Conservation (phyloP, 2,797 vertebrate genomes). For the Odontamblyopus rebecca region DNA sequence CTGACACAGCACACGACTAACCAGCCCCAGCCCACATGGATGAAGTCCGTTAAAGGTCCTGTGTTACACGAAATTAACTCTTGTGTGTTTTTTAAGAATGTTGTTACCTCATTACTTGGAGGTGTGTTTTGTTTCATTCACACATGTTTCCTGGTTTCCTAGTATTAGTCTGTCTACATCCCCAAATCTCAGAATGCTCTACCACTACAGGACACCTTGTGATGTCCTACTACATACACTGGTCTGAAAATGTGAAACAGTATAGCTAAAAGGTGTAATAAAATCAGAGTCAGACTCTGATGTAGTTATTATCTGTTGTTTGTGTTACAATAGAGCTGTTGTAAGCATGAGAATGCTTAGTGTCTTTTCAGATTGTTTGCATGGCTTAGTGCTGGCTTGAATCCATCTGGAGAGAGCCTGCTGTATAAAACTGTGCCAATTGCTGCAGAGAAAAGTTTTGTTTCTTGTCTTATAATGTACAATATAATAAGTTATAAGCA, state of each 20-base stretch:
- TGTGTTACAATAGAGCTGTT: constrained; percentile 1
- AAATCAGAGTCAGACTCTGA: background rate
- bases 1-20: background rate
- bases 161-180: no score
- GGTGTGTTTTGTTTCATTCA: no score
- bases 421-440: background rate
- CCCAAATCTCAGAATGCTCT: no score
- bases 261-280: background rate
- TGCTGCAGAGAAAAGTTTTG: background rate
- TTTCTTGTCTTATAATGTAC: background rate
- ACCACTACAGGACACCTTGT: no score
- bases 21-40: background rate
- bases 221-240: no score
- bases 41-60: no score
- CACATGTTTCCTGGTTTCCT: no score
- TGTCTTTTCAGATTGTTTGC: constrained; percentile 7
- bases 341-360: background rate
- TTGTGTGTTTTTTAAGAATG: no score
- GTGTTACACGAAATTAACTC: no score
- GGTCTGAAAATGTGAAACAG: no score
- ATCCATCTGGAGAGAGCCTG: background rate
- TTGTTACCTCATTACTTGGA: no score
- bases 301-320: constrained; percentile 1
- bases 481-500: background rate
- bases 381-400: background rate